Conservation (phyloP, 2,113 vertebrate species). For the Semnopithecus entellus region DNA sequence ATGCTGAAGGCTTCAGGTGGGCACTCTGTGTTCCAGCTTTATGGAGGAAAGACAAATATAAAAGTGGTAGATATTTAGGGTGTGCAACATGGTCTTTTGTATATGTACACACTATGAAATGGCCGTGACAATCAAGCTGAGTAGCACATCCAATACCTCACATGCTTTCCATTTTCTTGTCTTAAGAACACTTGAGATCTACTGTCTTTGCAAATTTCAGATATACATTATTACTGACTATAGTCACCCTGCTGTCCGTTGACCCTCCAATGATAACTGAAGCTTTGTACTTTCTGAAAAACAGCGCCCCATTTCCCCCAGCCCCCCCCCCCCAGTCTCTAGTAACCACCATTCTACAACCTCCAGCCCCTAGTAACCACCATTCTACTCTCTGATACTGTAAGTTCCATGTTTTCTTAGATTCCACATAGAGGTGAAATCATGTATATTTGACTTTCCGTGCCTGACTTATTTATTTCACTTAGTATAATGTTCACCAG, state of each 20-base stretch:
- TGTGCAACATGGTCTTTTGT: too few relatives aligned
- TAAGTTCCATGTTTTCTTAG: too few relatives aligned
- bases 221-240: fast-evolving
- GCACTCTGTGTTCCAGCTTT: background rate
- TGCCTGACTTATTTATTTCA: background rate
- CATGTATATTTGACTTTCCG: background rate
- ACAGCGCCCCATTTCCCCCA: fast-evolving
- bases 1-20: fast-evolving
- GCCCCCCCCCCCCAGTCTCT: too few relatives aligned
- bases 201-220: background rate
- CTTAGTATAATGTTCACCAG: background rate
- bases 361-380: too few relatives aligned
- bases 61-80: background rate
- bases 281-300: background rate
- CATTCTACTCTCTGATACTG: background rate
- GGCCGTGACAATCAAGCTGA: background rate
- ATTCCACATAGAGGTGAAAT: background rate
- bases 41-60: background rate
- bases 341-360: too few relatives aligned
- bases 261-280: background rate
- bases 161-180: background rate
- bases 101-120: background rate
- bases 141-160: background rate
- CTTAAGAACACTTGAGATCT: background rate
- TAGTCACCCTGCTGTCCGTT: background rate